Conservation (phyloP, 2,113 vertebrate species). For the Gymnobelideus leadbeateri region DNA sequence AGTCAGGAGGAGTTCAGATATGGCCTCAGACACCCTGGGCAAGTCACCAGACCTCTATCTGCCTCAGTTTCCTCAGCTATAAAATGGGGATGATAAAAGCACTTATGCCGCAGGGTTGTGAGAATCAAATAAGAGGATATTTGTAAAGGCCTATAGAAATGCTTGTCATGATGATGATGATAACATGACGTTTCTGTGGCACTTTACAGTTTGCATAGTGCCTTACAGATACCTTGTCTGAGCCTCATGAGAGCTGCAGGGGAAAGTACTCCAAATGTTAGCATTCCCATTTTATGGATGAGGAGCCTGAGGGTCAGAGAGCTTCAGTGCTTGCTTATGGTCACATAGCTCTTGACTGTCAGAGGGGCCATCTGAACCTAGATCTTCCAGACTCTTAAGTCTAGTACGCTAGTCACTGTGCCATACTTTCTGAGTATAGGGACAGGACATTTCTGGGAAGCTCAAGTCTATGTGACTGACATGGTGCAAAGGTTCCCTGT, state of each 20-base stretch:
- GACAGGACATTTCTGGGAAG: neutral
- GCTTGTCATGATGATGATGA: neutral
- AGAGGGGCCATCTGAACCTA: neutral
- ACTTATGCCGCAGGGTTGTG: neutral
- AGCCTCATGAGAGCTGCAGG: neutral
- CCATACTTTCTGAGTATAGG: neutral
- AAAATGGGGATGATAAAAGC: neutral
- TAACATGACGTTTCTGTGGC: neutral
- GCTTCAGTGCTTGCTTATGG: neutral
- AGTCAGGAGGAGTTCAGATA: neutral
- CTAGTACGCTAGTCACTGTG: neutral
- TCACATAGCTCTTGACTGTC: neutral
- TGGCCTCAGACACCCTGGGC: neutral
- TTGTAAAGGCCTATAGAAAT: neutral
- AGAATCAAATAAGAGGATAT: neutral
- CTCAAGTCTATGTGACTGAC: rapidly evolving
- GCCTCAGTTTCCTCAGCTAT: neutral
- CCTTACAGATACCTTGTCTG: neutral
- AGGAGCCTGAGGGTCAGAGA: neutral
- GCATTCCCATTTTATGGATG: neutral
- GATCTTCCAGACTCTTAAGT: neutral
- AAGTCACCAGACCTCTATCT: neutral
- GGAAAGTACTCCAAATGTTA: neutral
- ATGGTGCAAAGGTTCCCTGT: neutral
- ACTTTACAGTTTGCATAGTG: neutral